phyloP scores from a whole-genome alignment of 2,888 invertebrate species.

The Elysia crispata region DNA sequence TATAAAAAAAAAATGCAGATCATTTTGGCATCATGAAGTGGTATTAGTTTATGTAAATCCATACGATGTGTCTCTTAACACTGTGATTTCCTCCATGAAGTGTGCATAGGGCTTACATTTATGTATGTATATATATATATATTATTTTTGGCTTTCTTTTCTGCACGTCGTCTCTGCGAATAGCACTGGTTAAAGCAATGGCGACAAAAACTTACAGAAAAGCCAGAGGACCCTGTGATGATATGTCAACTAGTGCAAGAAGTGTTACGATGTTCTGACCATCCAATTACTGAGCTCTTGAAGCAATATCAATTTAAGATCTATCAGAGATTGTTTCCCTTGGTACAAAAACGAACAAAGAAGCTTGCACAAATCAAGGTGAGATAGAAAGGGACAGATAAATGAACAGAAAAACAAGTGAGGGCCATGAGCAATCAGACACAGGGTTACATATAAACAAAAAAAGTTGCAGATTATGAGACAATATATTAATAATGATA shows the following conservation, averaged over 20 bases:
- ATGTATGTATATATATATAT: neutral
- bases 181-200: constrained; percentile 68
- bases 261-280: constrained; percentile 67
- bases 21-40: too few species aligned
- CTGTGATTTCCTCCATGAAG: neutral
- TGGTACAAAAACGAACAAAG: constrained; percentile 59
- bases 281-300: constrained; percentile 70
- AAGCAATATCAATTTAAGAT: constrained; percentile 64
- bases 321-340: constrained; percentile 61
- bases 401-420: too few species aligned
- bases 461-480: too few species aligned
- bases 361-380: constrained; percentile 57
- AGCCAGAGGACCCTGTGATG: constrained; percentile 62
- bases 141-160: neutral
- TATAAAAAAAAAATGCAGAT: too few species aligned
- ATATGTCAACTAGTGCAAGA: constrained; percentile 69
- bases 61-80: neutral
- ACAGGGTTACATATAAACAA: too few species aligned
- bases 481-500: too few species aligned
- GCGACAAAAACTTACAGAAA: constrained; percentile 63
- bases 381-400: neutral
- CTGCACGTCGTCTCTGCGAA: constrained; percentile 26
- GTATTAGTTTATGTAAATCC: too few species aligned
- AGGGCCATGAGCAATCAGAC: too few species aligned
- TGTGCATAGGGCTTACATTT: neutral